Evolutionary conservation across 1,140 invertebrate genomes (phyloP).

Genomic region (Nephila pilipes): DNA sequence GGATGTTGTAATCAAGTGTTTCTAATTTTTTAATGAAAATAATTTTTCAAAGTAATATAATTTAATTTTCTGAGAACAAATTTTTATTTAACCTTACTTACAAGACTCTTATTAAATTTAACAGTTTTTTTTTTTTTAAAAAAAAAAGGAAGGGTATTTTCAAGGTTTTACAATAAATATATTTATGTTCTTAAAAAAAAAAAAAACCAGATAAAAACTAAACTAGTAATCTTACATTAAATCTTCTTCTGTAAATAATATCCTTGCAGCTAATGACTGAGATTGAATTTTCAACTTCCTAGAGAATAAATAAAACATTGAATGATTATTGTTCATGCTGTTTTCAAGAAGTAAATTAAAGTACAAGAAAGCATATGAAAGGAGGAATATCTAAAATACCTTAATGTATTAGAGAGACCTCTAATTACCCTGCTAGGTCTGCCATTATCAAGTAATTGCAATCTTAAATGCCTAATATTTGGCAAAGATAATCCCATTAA

Average conservation of each 20-base stretch:
- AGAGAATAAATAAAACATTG: neutral
- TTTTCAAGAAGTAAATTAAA: neutral
- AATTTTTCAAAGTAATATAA: too few species aligned
- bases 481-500: constrained; percentile 43
- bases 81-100: too few species aligned
- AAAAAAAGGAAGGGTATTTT: too few species aligned
- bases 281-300: constrained; percentile 74
- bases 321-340: too few species aligned
- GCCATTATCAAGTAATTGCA: constrained; percentile 62
- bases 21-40: too few species aligned
- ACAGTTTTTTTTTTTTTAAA: too few species aligned
- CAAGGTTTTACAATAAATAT: neutral
- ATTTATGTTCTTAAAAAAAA: constrained; percentile 48
- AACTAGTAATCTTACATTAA: constrained; percentile 58
- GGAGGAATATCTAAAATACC: constrained; percentile 5
- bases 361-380: neutral
- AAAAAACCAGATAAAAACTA: neutral
- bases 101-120: too few species aligned
- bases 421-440: constrained; percentile 52
- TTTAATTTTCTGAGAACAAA: too few species aligned
- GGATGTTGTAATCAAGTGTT: too few species aligned
- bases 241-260: constrained; percentile 71
- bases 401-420: constrained; percentile 68
- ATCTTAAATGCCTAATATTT: constrained; percentile 47
- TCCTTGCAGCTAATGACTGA: constrained; percentile 57